These are phyloP conservation scores for Tetranychus truncatus DNA, from an alignment of 2,888 invertebrate species.

Conservation along the genomic window DNA sequence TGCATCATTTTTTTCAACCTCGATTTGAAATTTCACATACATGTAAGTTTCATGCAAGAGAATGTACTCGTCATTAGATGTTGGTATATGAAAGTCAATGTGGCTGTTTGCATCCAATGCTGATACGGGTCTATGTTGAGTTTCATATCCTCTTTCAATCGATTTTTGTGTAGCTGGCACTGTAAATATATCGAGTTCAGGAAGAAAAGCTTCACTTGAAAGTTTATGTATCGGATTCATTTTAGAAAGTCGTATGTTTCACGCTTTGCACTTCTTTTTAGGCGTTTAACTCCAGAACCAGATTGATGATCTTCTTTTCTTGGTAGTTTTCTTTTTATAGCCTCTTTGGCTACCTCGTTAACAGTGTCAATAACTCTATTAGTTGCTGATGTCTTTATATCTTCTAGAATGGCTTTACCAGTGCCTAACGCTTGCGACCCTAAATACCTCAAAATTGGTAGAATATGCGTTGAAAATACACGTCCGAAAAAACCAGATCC, in stretches of 20 bases:
- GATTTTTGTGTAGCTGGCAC: too few relatives aligned
- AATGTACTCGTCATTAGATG: background rate
- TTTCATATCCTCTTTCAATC: too few relatives aligned
- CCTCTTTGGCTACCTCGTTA: too few relatives aligned
- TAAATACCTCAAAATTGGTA: background rate
- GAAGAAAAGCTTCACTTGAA: background rate
- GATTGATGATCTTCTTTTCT: too few relatives aligned
- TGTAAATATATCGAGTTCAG: too few relatives aligned
- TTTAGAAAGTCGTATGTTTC: background rate
- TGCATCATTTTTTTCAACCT: background rate
- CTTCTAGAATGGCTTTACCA: background rate
- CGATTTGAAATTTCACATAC: background rate
- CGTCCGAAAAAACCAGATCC: constrained; percentile 15
- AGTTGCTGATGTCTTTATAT: too few relatives aligned
- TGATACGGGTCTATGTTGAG: background rate
- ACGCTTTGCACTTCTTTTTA: background rate
- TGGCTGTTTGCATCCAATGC: background rate
- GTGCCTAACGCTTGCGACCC: background rate
- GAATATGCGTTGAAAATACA: background rate
- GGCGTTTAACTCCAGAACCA: background rate
- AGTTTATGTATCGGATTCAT: constrained; percentile 1
- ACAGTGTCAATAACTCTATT: too few relatives aligned
- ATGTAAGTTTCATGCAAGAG: background rate
- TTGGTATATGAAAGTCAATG: background rate
- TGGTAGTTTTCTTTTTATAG: too few relatives aligned